phyloP scores from a whole-genome alignment of 2,113 vertebrate species.

The Halichoerus grypus region DNA sequence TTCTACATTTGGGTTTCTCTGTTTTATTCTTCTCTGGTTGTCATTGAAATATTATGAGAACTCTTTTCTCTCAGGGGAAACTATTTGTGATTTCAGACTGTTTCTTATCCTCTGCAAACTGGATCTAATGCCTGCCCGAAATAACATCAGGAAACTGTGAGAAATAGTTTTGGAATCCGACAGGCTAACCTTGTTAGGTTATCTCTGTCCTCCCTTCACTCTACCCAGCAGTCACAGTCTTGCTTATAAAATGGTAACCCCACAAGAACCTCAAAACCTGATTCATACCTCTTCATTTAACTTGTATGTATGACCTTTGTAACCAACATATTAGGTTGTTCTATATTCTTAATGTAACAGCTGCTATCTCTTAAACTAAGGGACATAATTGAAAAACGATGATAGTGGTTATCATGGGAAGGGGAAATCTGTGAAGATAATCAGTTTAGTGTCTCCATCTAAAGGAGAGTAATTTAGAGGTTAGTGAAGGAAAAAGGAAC shows the following conservation, averaged over 20 bases:
- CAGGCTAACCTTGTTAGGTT: neutral
- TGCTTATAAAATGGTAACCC: neutral
- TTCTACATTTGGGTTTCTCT: neutral
- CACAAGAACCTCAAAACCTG: neutral
- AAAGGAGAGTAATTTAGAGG: neutral
- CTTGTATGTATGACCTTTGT: neutral
- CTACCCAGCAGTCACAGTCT: neutral
- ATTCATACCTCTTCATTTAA: neutral
- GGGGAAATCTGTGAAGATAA: neutral
- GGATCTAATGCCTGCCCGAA: neutral
- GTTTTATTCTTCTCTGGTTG: neutral
- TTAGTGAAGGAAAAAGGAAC: neutral
- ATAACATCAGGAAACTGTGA: neutral
- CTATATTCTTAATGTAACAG: neutral
- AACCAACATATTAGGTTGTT: neutral
- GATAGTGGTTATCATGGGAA: neutral
- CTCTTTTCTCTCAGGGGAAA: neutral
- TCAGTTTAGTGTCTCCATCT: neutral
- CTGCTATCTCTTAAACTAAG: neutral
- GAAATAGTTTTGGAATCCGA: neutral
- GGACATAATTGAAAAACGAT: neutral
- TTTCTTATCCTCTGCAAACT: neutral
- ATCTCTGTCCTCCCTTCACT: neutral
- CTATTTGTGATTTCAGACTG: neutral
- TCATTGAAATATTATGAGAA: neutral